A percentile compares a stretch with the other conserved stretches of the same genome.
Evolutionary conservation across 37 sponge, comb jelly and placozoan genomes (phyloP).

Genomic region (Mnemiopsis leidyi): DNA sequence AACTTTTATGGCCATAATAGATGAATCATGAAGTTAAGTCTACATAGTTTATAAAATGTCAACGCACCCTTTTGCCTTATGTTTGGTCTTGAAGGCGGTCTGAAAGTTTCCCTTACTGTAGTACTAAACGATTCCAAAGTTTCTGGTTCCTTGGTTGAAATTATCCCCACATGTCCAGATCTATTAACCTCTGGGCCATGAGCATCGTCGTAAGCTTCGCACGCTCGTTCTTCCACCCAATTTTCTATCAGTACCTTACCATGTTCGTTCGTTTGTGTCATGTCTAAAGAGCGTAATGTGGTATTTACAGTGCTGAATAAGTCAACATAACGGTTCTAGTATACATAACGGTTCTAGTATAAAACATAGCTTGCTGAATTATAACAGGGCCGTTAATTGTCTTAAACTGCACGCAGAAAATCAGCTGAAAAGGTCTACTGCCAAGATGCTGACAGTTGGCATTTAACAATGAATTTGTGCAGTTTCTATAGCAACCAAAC

Average conservation of each 20-base stretch:
- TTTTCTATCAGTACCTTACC: conserved; percentile 58
- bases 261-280: conserved; percentile 51
- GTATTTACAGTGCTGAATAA: too few species aligned
- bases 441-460: not conserved
- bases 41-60: too few species aligned
- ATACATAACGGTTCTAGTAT: too few species aligned
- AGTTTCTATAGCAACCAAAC: conserved; percentile 34
- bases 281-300: not conserved
- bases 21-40: too few species aligned
- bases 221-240: conserved; percentile 61
- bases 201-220: conserved; percentile 21
- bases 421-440: not conserved
- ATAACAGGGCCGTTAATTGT: too few species aligned
- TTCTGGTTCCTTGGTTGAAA: conserved; percentile 18
- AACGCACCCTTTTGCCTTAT: conserved; percentile 38
- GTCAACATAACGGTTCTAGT: too few species aligned
- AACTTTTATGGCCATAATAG: too few species aligned
- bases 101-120: conserved; percentile 22
- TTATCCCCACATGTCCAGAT: conserved; percentile 50
- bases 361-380: too few species aligned
- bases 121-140: not conserved
- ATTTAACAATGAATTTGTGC: not conserved
- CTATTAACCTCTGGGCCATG: conserved; percentile 38
- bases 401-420: too few species aligned
- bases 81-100: conserved; percentile 23